Percentiles rank a stretch among this genome's conserved stretches.
These are phyloP conservation scores for Meloidogyne hapla DNA, from an alignment of 1,140 invertebrate genomes.

Conservation along the genomic window DNA sequence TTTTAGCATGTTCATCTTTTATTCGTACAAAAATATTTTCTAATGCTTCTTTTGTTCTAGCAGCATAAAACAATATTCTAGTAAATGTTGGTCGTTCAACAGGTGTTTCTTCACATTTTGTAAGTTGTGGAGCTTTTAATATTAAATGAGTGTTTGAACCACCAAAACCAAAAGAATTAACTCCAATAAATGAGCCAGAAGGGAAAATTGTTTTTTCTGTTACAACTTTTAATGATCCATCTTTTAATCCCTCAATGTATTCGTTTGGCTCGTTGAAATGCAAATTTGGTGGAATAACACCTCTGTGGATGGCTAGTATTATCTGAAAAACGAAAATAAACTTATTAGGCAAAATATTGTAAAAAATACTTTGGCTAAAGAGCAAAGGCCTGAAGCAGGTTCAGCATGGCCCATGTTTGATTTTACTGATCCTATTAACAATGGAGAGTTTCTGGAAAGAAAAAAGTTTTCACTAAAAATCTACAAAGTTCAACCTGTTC, in stretches of 20 bases:
- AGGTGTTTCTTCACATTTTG: slow-evolving; percentile 66
- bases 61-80: slow-evolving; percentile 77
- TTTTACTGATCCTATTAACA: slow-evolving; percentile 90
- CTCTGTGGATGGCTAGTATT: slow-evolving; percentile 81
- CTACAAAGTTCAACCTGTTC: slow-evolving; percentile 65
- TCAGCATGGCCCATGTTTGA: slow-evolving; percentile 97
- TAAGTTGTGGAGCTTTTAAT: slow-evolving; percentile 65
- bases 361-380: slow-evolving; percentile 69
- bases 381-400: slow-evolving; percentile 78
- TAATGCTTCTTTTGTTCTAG: slow-evolving; percentile 80
- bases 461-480: background rate
- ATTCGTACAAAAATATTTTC: slow-evolving; percentile 71
- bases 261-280: slow-evolving; percentile 83
- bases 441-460: slow-evolving; percentile 71
- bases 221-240: slow-evolving; percentile 84
- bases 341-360: slow-evolving; percentile 75
- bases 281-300: slow-evolving; percentile 82
- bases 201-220: slow-evolving; percentile 77
- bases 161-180: slow-evolving; percentile 96
- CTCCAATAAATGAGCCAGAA: slow-evolving; percentile 75
- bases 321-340: background rate
- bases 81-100: slow-evolving; percentile 66
- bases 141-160: slow-evolving; percentile 91
- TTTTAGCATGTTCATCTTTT: slow-evolving; percentile 63
- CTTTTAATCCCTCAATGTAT: slow-evolving; percentile 80